phyloP scores from a whole-genome alignment of 1,140 invertebrate species.

The Ridgeia piscesae region DNA sequence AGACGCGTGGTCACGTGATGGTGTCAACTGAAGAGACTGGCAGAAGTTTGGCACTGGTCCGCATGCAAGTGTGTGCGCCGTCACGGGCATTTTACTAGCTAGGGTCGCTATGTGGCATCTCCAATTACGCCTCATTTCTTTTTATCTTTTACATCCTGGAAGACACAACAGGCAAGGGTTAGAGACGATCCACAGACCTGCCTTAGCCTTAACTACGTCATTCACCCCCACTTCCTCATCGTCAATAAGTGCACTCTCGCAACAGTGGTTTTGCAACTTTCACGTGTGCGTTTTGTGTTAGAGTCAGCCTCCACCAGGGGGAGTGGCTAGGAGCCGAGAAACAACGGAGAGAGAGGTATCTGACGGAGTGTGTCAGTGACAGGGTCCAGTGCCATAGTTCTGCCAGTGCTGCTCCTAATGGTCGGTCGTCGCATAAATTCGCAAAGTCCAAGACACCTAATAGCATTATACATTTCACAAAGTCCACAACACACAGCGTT shows the following conservation, averaged over 20 bases:
- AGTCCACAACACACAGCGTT: no score
- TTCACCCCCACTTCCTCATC: not conserved
- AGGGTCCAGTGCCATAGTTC: not conserved
- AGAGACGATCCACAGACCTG: not conserved
- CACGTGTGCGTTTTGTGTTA: not conserved
- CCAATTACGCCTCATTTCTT: not conserved
- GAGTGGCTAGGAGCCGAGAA: not conserved
- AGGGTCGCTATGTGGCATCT: not conserved
- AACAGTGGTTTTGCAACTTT: not conserved
- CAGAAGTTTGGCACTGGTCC: not conserved
- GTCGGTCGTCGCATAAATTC: no score
- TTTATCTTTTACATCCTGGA: not conserved
- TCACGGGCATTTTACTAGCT: constrained; percentile 4
- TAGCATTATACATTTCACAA: no score
- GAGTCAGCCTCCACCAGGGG: not conserved
- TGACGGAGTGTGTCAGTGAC: not conserved
- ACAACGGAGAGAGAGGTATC: not conserved
- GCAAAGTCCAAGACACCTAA: no score
- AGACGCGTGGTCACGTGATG: not conserved
- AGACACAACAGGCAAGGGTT: not conserved
- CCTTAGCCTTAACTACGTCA: not conserved
- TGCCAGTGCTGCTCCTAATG: not conserved
- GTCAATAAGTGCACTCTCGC: not conserved
- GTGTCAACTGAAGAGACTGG: not conserved
- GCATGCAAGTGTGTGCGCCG: not conserved